These are phyloP conservation scores for Sylvicapra grimmia DNA, from an alignment of 2,113 vertebrate species.

Conservation along the genomic window DNA sequence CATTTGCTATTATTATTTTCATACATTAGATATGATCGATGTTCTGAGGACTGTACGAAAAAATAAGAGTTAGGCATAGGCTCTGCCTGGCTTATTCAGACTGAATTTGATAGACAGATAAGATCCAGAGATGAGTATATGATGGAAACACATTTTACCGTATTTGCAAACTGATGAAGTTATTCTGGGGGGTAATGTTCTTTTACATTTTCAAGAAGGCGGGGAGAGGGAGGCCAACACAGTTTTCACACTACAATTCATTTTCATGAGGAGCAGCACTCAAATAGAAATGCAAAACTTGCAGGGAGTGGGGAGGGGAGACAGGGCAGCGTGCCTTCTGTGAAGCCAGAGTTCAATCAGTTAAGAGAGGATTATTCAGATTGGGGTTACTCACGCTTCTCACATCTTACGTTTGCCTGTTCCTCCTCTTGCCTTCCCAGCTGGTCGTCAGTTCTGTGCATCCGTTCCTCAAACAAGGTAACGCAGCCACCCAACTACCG, in stretches of 20 bases:
- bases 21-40: neutral
- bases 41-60: neutral
- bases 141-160: neutral
- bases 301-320: fast-evolving
- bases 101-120: neutral
- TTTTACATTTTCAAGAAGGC: neutral
- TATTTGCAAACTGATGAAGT: neutral
- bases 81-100: neutral
- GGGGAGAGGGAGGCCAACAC: neutral
- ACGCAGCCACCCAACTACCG: fast-evolving
- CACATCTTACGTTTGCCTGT: fast-evolving
- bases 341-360: neutral
- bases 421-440: neutral
- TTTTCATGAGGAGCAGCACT: neutral
- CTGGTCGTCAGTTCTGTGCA: neutral
- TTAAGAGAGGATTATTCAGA: neutral
- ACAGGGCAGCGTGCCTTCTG: fast-evolving
- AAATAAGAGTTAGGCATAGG: neutral
- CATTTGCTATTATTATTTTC: neutral
- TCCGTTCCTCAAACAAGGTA: too few relatives aligned
- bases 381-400: neutral
- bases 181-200: neutral
- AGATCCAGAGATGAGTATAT: neutral
- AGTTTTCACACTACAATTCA: neutral
- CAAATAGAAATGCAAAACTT: neutral